phyloP scores from a whole-genome alignment of 1,140 invertebrate species.

The Asobara japonica region DNA sequence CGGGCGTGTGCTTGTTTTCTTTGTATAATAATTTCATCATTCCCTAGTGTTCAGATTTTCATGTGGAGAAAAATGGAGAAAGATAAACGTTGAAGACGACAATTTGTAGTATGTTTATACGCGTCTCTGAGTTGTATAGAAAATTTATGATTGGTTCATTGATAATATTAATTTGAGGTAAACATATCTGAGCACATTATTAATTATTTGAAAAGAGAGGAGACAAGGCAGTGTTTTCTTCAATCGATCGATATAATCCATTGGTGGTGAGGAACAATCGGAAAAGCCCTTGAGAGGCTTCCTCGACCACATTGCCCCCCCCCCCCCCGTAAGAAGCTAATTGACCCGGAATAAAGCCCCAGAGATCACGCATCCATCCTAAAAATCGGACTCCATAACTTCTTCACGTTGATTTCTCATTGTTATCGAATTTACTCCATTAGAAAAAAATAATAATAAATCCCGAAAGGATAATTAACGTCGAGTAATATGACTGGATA shows the following conservation, averaged over 20 bases:
- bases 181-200: too few species aligned
- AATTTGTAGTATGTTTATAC: neutral
- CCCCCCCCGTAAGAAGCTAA: neutral
- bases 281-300: neutral
- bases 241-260: neutral
- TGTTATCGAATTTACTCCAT: neutral
- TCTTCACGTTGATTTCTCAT: too few species aligned
- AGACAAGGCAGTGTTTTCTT: neutral
- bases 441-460: neutral
- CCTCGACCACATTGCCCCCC: neutral
- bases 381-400: neutral
- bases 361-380: neutral
- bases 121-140: neutral
- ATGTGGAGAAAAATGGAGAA: neutral
- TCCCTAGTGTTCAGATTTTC: neutral
- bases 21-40: neutral
- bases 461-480: slow-evolving; percentile 11
- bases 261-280: neutral
- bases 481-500: neutral
- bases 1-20: slow-evolving; percentile 25
- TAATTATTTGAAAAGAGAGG: slow-evolving; percentile 1
- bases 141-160: neutral
- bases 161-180: too few species aligned
- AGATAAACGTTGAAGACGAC: neutral
- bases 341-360: neutral